Evolutionary conservation across 2,888 invertebrate genomes (phyloP).

Genomic region (Anthrax anthrax): DNA sequence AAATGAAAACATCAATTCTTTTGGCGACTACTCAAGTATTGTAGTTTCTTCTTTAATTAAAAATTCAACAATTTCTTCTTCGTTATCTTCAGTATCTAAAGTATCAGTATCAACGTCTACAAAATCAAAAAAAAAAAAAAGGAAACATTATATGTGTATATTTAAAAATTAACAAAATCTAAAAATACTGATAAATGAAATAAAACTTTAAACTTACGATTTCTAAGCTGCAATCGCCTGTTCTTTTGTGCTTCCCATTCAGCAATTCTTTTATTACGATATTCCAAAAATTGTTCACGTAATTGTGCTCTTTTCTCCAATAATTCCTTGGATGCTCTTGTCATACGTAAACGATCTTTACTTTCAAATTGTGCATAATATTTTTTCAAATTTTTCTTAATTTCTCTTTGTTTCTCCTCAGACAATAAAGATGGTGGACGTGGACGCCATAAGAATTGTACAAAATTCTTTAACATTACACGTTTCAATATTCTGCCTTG

Average conservation of each 20-base stretch:
- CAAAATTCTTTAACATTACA: constrained; percentile 82
- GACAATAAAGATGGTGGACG: constrained; percentile 73
- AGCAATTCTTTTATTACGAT: constrained; percentile 56
- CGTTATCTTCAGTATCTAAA: constrained; percentile 77
- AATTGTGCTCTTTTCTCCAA: constrained; percentile 81
- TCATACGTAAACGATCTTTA: constrained; percentile 86
- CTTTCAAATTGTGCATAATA: constrained; percentile 92
- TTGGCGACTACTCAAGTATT: constrained; percentile 49
- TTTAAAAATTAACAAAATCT: not conserved
- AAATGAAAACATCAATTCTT: not conserved
- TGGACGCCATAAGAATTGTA: constrained; percentile 92
- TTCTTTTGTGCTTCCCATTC: constrained; percentile 68
- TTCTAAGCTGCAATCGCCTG: constrained; percentile 68
- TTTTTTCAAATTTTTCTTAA: constrained; percentile 94
- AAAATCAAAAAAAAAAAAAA: constrained; percentile 16
- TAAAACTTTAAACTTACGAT: constrained; percentile 47
- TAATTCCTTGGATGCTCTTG: constrained; percentile 87
- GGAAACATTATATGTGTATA: too few species aligned
- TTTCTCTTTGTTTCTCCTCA: constrained; percentile 79
- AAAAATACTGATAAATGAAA: not conserved
- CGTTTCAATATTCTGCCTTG: constrained; percentile 63
- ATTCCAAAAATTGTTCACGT: constrained; percentile 75
- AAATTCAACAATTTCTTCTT: constrained; percentile 94
- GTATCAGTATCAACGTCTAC: constrained; percentile 89
- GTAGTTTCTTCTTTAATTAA: constrained; percentile 91